Evolutionary conservation across 2,113 vertebrate species (phyloP), one percentile per base, ranked within the genome.

Genomic region (Aythya baeri): DNA sequence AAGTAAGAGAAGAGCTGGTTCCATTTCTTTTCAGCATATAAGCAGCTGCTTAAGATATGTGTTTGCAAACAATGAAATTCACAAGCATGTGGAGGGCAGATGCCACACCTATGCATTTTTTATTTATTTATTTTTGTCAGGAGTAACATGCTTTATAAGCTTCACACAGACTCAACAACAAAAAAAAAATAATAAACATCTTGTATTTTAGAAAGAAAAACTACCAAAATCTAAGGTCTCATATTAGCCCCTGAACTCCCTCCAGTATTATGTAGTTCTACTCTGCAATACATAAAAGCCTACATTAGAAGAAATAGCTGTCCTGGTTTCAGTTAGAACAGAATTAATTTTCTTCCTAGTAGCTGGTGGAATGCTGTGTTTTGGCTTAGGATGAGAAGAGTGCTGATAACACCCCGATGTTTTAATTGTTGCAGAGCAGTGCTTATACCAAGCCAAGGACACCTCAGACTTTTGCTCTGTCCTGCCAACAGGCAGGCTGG

Each of bases 161-260:
- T 55, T 61, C 38, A 84, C 3, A 57, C 2, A 57, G 13, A 16
- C 3, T 63, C 4, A 0, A n/a, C n/a, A n/a, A n/a, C n/a, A n/a
- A n/a, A n/a, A n/a, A n/a, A n/a, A n/a, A n/a, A n/a, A n/a, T n/a
- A n/a, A n/a, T n/a, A n/a, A n/a, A n/a, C 8, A 7, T 22, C 17
- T 73, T 8, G 7, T n/a, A 21, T 34, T 80, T 79, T 44, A 52
- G 11, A 15, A 57, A 71, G 44, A 75, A 76, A 23, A n/a, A 2
- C 38, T n/a, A 0, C 38, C 38, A 65, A 38, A 54, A 36, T n/a
- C 22, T 25, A 36, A 41, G 1, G 13, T 57, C 55, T 50, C 52
- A 4, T 29, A 73, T 66, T 66, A 70, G 15, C 38, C 54, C 13
- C 41, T 67, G 21, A 94, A 34, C 9, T 83, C 5, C 32, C 5